phyloP scores from a whole-genome alignment of 2,797 vertebrate genomes.

The Adrianichthys oophorus region DNA sequence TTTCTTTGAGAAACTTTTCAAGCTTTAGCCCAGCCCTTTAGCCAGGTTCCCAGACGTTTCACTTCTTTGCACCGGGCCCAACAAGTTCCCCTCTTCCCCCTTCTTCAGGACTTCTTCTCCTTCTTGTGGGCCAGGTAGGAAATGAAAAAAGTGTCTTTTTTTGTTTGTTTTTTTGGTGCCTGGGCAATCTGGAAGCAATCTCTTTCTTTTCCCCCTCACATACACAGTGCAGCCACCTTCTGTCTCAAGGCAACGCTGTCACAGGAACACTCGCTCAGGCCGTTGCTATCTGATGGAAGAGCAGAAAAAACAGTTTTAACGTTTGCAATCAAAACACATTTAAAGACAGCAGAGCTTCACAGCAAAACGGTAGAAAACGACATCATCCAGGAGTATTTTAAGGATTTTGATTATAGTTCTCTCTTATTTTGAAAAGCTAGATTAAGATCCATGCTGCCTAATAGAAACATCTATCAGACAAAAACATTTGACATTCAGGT shows the following conservation, averaged over 20 bases:
- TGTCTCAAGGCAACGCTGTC: constrained; percentile 95
- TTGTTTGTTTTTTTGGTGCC: constrained; percentile 81
- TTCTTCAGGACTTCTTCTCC: constrained; percentile 53
- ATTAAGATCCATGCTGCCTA: constrained; percentile 9
- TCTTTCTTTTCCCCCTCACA: constrained; percentile 79
- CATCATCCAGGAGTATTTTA: constrained; percentile 28
- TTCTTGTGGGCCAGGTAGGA: constrained; percentile 87
- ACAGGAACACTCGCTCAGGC: constrained; percentile 88
- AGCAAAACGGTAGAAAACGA: constrained; percentile 53
- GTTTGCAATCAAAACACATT: constrained; percentile 59
- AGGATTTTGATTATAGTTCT: constrained; percentile 16
- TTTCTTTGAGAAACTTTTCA: constrained; percentile 82
- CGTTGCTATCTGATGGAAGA: constrained; percentile 86
- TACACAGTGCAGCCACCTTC: constrained; percentile 88
- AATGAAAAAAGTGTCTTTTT: constrained; percentile 82
- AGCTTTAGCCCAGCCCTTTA: constrained; percentile 80
- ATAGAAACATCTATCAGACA: constrained; percentile 13
- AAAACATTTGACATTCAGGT: neutral
- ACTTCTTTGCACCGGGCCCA: constrained; percentile 83
- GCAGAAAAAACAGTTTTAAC: constrained; percentile 11
- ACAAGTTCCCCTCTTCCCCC: constrained; percentile 56
- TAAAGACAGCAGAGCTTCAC: constrained; percentile 39
- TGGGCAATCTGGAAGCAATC: constrained; percentile 95
- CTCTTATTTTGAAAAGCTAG: constrained; percentile 12
- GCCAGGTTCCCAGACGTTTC: constrained; percentile 85